Evolutionary conservation across 2,888 invertebrate genomes (phyloP).

Genomic region (Coenonympha arcania): DNA sequence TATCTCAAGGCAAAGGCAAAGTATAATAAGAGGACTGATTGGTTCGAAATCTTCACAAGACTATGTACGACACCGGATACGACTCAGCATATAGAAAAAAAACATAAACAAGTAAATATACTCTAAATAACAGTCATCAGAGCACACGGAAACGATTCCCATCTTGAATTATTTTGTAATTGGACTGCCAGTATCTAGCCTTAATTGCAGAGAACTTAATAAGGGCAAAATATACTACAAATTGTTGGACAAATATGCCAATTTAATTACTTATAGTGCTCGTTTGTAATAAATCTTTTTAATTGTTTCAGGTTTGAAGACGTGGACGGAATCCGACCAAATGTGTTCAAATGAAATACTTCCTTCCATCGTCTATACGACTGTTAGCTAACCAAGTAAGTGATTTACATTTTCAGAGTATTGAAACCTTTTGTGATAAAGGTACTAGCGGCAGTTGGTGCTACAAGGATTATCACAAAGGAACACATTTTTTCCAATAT

Average conservation of each 20-base stretch:
- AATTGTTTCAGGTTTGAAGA: constrained; percentile 50
- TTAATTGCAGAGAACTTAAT: neutral
- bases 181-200: neutral
- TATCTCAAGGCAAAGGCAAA: no score
- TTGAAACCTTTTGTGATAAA: no score
- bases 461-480: no score
- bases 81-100: neutral
- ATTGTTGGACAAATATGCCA: neutral
- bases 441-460: no score
- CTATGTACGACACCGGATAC: neutral
- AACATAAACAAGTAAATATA: neutral
- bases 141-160: neutral
- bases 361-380: constrained; percentile 38
- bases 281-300: constrained; percentile 11
- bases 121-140: neutral
- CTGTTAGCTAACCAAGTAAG: constrained; percentile 20
- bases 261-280: neutral
- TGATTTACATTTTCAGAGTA: no score
- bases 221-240: neutral
- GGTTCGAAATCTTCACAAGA: no score
- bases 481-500: no score
- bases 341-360: constrained; percentile 59
- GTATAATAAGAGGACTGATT: no score
- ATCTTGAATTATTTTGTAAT: constrained; percentile 1
- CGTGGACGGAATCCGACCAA: constrained; percentile 39